Conservation (phyloP, 2,888 invertebrate species). For the Oconnorella tubifera region DNA sequence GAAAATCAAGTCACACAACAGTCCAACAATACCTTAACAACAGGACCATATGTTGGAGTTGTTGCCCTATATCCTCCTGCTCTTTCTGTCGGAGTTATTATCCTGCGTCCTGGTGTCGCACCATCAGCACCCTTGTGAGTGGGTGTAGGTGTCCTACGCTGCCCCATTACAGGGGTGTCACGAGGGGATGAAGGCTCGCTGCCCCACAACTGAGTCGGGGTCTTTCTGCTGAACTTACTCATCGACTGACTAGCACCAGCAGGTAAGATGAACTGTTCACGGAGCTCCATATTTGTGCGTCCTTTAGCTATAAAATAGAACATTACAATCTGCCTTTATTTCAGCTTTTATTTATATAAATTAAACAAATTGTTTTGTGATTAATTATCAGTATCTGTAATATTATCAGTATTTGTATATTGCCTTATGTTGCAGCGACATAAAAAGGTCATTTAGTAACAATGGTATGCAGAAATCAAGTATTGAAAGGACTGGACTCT, state of each 20-base stretch:
- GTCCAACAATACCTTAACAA: neutral
- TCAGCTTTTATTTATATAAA: neutral
- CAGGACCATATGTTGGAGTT: neutral
- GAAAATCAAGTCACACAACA: no score
- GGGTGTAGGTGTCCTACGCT: neutral
- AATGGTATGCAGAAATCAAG: no score
- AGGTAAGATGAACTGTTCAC: conserved; percentile 21
- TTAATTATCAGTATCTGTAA: no score
- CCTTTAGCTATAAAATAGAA: conserved; percentile 20
- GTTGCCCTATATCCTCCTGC: neutral
- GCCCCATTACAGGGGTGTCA: neutral
- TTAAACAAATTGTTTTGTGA: no score
- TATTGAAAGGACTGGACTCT: no score
- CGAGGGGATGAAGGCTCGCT: neutral
- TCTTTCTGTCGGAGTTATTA: conserved; percentile 7
- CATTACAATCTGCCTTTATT: neutral
- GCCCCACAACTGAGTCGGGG: conserved; percentile 20
- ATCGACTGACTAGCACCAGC: conserved; percentile 18
- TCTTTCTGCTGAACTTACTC: conserved; percentile 21
- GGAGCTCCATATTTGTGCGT: conserved; percentile 17
- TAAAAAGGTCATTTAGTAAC: no score
- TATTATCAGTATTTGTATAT: no score
- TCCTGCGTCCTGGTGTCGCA: conserved; percentile 8
- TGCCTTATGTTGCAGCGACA: no score
- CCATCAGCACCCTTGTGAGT: neutral